Evolutionary conservation across 2,797 vertebrate genomes (phyloP).

Genomic region (Poliocrania exsul): DNA sequence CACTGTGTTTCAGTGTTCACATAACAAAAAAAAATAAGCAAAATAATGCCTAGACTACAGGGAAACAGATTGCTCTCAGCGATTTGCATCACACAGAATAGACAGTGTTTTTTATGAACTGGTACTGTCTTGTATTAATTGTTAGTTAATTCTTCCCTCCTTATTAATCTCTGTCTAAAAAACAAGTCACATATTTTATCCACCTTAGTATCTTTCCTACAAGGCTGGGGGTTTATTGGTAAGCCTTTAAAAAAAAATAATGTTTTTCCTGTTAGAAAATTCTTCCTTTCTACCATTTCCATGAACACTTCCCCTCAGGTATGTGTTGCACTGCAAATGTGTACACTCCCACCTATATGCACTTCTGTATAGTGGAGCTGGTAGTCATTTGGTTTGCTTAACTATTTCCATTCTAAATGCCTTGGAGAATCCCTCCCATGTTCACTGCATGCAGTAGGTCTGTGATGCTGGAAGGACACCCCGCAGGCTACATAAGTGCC

Average conservation of each 20-base stretch:
- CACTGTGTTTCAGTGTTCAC: neutral
- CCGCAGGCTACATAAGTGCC: neutral
- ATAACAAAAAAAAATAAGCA: neutral
- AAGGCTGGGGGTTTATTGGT: rapidly evolving
- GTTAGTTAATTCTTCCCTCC: neutral
- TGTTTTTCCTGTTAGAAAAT: neutral
- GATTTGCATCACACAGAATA: neutral
- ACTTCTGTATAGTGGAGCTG: neutral
- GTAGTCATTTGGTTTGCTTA: neutral
- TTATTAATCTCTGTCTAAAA: neutral
- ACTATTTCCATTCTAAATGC: neutral
- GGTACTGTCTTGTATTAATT: neutral
- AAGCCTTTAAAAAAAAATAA: neutral
- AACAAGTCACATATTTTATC: neutral
- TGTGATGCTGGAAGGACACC: neutral
- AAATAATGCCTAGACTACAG: neutral
- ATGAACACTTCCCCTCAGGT: neutral
- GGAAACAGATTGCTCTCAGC: neutral
- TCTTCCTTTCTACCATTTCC: neutral
- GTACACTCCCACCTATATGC: neutral
- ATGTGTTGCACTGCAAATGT: neutral
- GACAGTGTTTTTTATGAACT: neutral
- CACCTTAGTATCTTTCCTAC: neutral
- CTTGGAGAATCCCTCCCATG: neutral
- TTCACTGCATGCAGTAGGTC: neutral